These are phyloP conservation scores for Paradisaea rubra DNA, from an alignment of 2,113 vertebrate genomes.

Conservation along the genomic window DNA sequence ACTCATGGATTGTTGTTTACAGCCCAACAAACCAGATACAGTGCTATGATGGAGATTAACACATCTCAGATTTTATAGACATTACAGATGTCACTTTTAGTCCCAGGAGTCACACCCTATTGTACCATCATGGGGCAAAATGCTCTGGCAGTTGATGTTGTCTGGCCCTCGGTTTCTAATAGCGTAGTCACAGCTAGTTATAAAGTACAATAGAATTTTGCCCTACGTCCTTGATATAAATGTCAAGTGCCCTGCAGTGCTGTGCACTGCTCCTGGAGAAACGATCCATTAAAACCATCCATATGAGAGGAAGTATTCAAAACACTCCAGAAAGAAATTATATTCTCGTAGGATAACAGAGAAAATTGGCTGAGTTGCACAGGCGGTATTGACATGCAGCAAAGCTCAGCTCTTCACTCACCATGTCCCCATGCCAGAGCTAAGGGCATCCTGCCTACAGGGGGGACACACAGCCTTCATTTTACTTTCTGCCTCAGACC, in stretches of 20 bases:
- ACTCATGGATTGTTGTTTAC: not conserved
- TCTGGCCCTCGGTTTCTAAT: not conserved
- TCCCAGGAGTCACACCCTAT: not conserved
- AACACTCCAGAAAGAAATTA: constrained; percentile 8
- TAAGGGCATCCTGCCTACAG: not conserved
- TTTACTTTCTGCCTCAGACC: not conserved
- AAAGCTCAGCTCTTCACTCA: not conserved
- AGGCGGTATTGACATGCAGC: not conserved
- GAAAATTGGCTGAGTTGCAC: not conserved
- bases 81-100: not conserved
- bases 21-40: not conserved
- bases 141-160: not conserved
- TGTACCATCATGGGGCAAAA: not conserved
- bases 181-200: not conserved
- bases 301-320: not conserved
- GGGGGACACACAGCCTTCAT: not conserved
- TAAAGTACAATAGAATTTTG: not conserved
- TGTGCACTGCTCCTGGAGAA: constrained; percentile 15
- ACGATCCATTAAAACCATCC: constrained; percentile 17
- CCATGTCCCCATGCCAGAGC: not conserved
- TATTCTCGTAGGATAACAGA: not conserved
- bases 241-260: constrained; percentile 6
- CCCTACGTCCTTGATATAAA: constrained; percentile 21
- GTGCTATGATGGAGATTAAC: not conserved
- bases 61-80: not conserved